Base-by-base conservation (phyloP, 2,113 vertebrate genomes). In the Bubo blakistoni region DNA sequence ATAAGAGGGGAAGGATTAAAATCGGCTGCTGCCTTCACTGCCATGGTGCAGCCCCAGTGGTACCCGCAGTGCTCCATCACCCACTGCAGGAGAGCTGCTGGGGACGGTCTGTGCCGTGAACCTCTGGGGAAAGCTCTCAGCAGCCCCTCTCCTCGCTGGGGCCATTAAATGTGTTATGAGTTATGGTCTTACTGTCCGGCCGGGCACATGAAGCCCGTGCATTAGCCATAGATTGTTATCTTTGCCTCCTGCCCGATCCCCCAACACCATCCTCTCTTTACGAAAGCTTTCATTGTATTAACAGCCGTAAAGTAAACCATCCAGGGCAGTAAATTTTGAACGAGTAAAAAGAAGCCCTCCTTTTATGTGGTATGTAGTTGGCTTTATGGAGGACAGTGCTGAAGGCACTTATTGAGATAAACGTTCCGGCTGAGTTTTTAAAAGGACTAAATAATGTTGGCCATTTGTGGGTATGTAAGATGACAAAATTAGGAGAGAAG, bases 361-460 rank as follows among this genome's bases (percentile, higher is more conserved):
- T 94, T 94, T 91, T 87, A 91, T 74, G 89, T 59, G 76, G 59
- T 40, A 1, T 11, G 63, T 46, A 88, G 86, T 26, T 78, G 79
- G 79, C 87, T 94, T 94, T 86, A 63, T 47, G 85, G 74, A 87
- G 89, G 93, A 81, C 73, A 81, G 46, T 14, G 54, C 81, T 55
- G 25, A 88, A 90, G 92, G 92, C 36, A 12, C 76, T 92, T 81
- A 92, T 16, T 82, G 94, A 95, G 91, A 96, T 92, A 96, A 96
- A 95, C 5, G 30, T 79, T 94, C 46, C 6, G 22, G 76, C 65
- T 88, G 90, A 72, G 91, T 57, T 90, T 94, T 94, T 94, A 85
- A 96, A 95, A 90, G 89, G 86, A 44, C 86, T 94, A 71, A 96
- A 94, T 92, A 86, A 92, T 21, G 34, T 62, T 74, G 89, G 71